Base-by-base conservation (phyloP, 1,140 invertebrate species). In the Drosophila busckii region DNA sequence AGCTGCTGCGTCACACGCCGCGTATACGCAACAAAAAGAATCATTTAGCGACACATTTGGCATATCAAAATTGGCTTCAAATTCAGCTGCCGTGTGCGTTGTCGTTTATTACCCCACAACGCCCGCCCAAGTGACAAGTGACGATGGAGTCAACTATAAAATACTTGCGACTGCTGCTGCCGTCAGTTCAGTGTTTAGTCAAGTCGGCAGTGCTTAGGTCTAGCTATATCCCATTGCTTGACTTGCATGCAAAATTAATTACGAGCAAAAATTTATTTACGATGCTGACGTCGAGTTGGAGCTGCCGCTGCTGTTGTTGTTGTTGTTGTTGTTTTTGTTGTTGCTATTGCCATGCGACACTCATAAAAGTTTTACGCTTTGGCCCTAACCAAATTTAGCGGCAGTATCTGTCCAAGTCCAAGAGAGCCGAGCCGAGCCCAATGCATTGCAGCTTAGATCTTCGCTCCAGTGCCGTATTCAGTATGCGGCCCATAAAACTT, bases 161-260 rank as follows among this genome's bases (percentile, higher is more conserved):
- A n/a, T n/a, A n/a, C n/a, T n/a, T n/a, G n/a, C n/a, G n/a, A 29
- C 44, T 25, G 37, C 5, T 25, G 7, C 19, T 37, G 19, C 3
- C 2, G 16, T 25, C 8, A 13, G 17, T 37, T 45, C 23, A 25
- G 50, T 40, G 22, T 54, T 29, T n/a, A n/a, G n/a, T n/a, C 15
- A 38, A 37, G 13, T 45, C 28, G 45, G 7, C 12, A n/a, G n/a
- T n/a, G n/a, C n/a, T n/a, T n/a, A n/a, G n/a, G 6, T 8, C 4
- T 13, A 32, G 17, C 10, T 29, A 29, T 23, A 41, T 19, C 23
- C 15, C 32, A 26, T 16, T 55, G 46, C 32, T 66, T 70, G 58
- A 80, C 73, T 71, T 53, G 73, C 73, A 78, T 78, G 73, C 73
- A 73, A 78, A 78, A 78, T 80, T 80, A 78, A 78, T 78, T 80